Percentiles rank a stretch among this genome's conserved stretches.
These are phyloP conservation scores for Neomorphus geoffroyi DNA, from an alignment of 2,797 vertebrate genomes.

Conservation along the genomic window DNA sequence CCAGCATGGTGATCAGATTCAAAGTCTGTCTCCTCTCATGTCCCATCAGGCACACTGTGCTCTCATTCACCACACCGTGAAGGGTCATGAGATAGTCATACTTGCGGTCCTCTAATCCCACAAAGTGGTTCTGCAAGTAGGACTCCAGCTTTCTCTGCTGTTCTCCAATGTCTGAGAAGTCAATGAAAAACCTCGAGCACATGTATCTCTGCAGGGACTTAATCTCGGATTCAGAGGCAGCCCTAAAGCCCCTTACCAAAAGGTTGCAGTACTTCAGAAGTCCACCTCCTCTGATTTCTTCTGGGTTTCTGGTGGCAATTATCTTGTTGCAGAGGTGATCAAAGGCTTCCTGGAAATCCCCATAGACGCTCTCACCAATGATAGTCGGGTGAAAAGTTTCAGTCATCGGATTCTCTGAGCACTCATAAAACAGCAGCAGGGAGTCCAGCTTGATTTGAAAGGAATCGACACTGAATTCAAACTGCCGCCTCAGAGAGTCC, in stretches of 20 bases:
- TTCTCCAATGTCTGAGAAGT: conserved; percentile 97
- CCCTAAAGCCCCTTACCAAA: conserved; percentile 93
- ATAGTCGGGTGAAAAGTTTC: conserved; percentile 97
- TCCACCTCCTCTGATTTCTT: conserved; percentile 96
- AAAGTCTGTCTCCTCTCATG: conserved; percentile 97
- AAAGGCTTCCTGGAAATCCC: conserved; percentile 92
- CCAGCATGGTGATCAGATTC: conserved; percentile 96
- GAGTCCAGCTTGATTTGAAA: conserved; percentile 99
- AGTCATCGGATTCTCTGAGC: conserved; percentile 96
- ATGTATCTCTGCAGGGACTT: conserved; percentile 98
- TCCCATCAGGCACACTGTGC: conserved; percentile 99
- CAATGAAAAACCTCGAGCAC: conserved; percentile 99
- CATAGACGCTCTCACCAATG: conserved; percentile 95
- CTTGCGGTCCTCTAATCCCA: conserved; percentile 98
- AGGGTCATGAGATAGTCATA: conserved; percentile 99
- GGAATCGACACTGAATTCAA: conserved; percentile 99
- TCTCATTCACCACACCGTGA: conserved; percentile 96
- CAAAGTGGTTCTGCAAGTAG: conserved; percentile 99
- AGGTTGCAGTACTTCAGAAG: conserved; percentile 99
- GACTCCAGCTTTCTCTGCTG: conserved; percentile 98
- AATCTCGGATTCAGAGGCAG: conserved; percentile 93
- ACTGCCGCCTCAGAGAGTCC: conserved; percentile 96
- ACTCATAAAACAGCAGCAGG: conserved; percentile 97
- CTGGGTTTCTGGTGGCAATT: conserved; percentile 96
- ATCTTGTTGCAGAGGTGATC: conserved; percentile 95